Evolutionary conservation across 2,888 invertebrate species (phyloP).

Genomic region (Ophion ventricosus): DNA sequence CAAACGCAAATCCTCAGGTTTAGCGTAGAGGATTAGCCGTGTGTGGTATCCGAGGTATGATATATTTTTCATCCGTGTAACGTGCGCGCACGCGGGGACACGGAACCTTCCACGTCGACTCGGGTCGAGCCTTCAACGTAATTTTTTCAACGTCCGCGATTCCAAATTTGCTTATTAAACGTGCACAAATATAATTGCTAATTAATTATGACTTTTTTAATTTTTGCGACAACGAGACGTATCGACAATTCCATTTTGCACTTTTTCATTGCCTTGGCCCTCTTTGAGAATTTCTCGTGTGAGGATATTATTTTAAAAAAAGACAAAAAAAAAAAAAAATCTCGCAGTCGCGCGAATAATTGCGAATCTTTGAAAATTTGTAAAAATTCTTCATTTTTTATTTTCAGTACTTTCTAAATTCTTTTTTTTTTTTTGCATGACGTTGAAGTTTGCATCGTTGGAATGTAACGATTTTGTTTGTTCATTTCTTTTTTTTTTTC

Average conservation of each 20-base stretch:
- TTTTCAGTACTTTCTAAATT: too few species aligned
- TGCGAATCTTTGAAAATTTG: neutral
- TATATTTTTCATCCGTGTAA: conserved; percentile 10
- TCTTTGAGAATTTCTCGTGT: neutral
- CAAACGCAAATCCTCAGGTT: conserved; percentile 53
- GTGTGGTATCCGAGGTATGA: conserved; percentile 24
- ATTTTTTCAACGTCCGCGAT: neutral
- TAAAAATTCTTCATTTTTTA: too few species aligned
- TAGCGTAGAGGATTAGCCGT: conserved; percentile 61
- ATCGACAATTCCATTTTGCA: neutral
- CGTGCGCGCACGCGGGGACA: neutral
- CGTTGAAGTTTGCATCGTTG: too few species aligned
- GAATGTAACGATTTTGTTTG: too few species aligned
- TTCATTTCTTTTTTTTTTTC: too few species aligned
- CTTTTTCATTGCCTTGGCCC: neutral
- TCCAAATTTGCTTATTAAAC: neutral
- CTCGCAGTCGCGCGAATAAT: neutral
- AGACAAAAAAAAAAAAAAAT: neutral
- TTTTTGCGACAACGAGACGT: neutral
- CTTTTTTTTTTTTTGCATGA: too few species aligned
- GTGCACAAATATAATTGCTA: neutral
- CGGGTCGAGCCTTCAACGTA: neutral
- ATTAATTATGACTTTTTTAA: too few species aligned
- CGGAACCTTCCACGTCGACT: neutral
- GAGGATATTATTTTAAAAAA: neutral